phyloP scores from a whole-genome alignment of 2,113 vertebrate species.

The Merops nubicus region DNA sequence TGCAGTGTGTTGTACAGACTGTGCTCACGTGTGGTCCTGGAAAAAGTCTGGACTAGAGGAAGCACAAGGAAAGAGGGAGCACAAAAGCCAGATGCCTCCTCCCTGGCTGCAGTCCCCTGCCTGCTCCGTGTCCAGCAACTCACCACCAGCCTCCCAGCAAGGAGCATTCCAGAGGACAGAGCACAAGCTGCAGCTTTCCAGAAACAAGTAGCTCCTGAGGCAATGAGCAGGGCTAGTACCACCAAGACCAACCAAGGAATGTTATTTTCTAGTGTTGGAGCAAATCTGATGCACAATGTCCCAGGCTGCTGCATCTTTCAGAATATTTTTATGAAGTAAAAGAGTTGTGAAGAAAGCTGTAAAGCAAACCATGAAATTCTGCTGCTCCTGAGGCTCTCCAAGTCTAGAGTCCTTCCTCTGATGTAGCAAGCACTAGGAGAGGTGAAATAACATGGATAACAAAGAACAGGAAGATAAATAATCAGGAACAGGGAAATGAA shows the following conservation, averaged over 20 bases:
- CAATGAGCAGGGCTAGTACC: not conserved
- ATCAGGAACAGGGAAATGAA: not conserved
- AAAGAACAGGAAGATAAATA: not conserved
- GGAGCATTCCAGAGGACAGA: not conserved
- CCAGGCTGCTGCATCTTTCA: not conserved
- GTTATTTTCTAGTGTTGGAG: not conserved
- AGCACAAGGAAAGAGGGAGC: too few relatives aligned
- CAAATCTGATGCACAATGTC: not conserved
- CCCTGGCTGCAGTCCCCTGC: not conserved
- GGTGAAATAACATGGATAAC: not conserved
- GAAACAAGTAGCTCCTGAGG: not conserved
- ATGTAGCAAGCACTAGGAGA: not conserved
- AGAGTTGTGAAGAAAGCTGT: not conserved
- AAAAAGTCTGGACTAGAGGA: too few relatives aligned
- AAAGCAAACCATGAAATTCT: not conserved
- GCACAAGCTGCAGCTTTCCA: not conserved
- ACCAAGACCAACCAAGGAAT: not conserved
- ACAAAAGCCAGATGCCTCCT: not conserved
- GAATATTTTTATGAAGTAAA: not conserved
- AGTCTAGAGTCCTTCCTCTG: not conserved
- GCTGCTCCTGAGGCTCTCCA: not conserved
- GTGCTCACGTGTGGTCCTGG: too few relatives aligned
- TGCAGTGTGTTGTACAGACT: too few relatives aligned
- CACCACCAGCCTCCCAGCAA: not conserved
- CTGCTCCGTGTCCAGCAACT: accelerated